Evolutionary conservation across 2,797 vertebrate species (phyloP).

Genomic region (Steatocranus sp.): DNA sequence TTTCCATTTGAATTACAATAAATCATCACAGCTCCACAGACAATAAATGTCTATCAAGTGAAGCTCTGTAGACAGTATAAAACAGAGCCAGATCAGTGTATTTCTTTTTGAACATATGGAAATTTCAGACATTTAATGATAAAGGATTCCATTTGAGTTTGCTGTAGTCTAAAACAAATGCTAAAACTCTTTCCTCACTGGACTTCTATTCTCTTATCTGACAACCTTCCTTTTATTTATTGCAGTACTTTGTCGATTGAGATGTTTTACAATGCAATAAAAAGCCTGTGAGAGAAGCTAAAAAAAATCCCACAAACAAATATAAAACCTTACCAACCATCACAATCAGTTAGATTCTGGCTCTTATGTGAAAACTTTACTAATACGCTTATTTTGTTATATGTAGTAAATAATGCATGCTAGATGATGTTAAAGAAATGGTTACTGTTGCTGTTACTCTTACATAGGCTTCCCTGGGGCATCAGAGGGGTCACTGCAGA

Average conservation of each 20-base stretch:
- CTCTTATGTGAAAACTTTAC: neutral
- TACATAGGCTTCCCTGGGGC: constrained; percentile 93
- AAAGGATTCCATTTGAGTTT: neutral
- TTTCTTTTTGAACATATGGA: neutral
- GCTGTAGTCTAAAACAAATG: neutral
- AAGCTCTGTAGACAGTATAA: neutral
- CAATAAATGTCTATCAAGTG: neutral
- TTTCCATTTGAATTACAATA: neutral
- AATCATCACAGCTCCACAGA: neutral
- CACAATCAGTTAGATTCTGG: neutral
- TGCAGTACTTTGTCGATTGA: neutral
- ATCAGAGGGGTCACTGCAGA: constrained; percentile 95
- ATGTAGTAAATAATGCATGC: neutral
- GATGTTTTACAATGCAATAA: neutral
- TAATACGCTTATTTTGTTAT: neutral
- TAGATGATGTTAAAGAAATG: too few species aligned
- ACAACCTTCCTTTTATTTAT: neutral
- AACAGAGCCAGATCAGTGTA: neutral
- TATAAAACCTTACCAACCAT: neutral
- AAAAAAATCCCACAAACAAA: neutral
- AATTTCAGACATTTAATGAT: neutral
- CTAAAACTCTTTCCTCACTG: neutral
- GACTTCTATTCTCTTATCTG: neutral
- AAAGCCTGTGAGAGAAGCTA: neutral
- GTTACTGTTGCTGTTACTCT: constrained; percentile 8